phyloP scores from a whole-genome alignment of 2,797 vertebrate genomes.

The Botia almorhae region DNA sequence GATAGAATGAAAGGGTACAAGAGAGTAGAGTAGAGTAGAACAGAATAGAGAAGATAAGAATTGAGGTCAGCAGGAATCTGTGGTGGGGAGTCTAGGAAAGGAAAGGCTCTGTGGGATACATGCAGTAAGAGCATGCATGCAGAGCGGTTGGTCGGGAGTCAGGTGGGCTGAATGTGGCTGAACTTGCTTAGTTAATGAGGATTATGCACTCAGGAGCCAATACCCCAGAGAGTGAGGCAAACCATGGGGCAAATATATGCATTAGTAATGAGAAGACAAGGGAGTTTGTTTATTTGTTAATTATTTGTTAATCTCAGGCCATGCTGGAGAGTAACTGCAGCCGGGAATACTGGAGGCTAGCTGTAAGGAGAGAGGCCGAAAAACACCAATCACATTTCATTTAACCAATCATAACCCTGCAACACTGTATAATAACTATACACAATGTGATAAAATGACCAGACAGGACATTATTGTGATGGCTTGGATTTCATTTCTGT shows the following conservation, averaged over 20 bases:
- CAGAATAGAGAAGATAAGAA: not conserved
- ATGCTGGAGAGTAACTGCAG: not conserved
- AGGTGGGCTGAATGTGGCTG: conserved; percentile 8
- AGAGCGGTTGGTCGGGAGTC: conserved; percentile 23
- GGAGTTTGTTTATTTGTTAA: not conserved
- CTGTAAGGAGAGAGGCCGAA: not conserved
- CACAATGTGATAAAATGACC: not conserved
- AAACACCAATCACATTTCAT: not conserved
- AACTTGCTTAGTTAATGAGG: conserved; percentile 30
- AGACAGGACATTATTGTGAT: not conserved
- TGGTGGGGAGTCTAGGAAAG: not conserved
- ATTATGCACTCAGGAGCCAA: not conserved
- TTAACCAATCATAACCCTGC: not conserved
- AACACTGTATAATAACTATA: not conserved
- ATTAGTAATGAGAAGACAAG: conserved; percentile 30
- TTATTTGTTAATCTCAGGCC: not conserved
- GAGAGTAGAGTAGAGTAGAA: not conserved
- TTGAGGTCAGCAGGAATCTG: conserved; percentile 13
- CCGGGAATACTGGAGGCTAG: not conserved
- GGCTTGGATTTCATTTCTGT: not conserved
- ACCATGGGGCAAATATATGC: not conserved
- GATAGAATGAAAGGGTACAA: not conserved
- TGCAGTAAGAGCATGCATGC: conserved; percentile 3
- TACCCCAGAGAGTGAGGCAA: not conserved
- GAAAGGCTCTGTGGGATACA: conserved; percentile 20